These are phyloP conservation scores for Eulithis testata DNA, from an alignment of 2,888 invertebrate genomes.

Conservation along the genomic window DNA sequence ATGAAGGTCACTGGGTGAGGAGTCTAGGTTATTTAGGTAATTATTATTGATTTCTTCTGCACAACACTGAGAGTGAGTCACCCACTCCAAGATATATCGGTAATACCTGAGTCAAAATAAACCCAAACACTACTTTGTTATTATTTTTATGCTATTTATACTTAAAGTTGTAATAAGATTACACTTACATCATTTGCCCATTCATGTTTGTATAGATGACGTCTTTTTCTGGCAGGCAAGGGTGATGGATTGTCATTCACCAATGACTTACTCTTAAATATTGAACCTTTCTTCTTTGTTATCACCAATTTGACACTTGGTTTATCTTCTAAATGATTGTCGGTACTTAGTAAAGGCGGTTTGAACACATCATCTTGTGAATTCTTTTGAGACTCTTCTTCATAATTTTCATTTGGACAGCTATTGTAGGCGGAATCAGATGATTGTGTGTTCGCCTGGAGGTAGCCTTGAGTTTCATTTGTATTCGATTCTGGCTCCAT, in stretches of 20 bases:
- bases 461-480: slow-evolving; percentile 62
- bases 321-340: slow-evolving; percentile 75
- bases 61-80: background rate
- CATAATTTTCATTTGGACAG: slow-evolving; percentile 76
- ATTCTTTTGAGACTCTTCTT: slow-evolving; percentile 70
- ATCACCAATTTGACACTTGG: slow-evolving; percentile 88
- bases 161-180: background rate
- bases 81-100: background rate
- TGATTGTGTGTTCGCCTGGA: slow-evolving; percentile 66
- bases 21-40: background rate
- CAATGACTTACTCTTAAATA: slow-evolving; percentile 93
- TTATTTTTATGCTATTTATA: background rate
- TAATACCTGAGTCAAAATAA: background rate
- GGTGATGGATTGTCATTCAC: slow-evolving; percentile 86
- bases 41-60: slow-evolving; percentile 8
- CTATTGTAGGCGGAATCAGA: slow-evolving; percentile 77
- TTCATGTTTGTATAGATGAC: slow-evolving; percentile 94
- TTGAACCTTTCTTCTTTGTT: slow-evolving; percentile 94
- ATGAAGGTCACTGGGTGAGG: background rate
- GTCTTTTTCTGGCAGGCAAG: slow-evolving; percentile 87
- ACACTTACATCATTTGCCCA: slow-evolving; percentile 91
- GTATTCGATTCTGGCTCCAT: slow-evolving; percentile 50
- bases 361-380: slow-evolving; percentile 77
- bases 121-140: background rate
- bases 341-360: slow-evolving; percentile 70